Conservation (phyloP, 2,888 invertebrate species). For the Melipona bicolor region DNA sequence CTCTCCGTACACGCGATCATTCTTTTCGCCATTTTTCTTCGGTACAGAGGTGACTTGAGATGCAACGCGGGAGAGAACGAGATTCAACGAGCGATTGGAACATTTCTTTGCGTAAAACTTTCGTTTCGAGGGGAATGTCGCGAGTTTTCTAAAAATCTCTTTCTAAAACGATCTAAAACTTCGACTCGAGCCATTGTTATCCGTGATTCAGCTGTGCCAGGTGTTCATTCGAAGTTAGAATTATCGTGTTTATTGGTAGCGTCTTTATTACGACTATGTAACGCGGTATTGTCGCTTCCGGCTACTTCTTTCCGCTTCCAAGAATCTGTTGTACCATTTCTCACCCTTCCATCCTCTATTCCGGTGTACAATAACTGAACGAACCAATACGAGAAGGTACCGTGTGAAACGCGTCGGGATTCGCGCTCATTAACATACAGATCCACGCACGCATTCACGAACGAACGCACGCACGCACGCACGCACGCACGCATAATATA, state of each 20-base stretch:
- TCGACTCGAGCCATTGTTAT: constrained; percentile 23
- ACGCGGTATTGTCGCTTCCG: constrained; percentile 3
- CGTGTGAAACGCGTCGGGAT: neutral
- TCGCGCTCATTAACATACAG: neutral
- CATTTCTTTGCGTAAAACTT: neutral
- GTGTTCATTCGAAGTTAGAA: constrained; percentile 43
- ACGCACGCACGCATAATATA: neutral
- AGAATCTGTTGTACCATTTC: neutral
- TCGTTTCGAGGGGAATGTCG: neutral
- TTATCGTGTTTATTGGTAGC: constrained; percentile 5
- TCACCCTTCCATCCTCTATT: constrained; percentile 7
- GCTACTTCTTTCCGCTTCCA: constrained; percentile 20
- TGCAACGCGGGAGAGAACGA: neutral
- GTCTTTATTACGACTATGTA: constrained; percentile 4
- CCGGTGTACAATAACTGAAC: constrained; percentile 9
- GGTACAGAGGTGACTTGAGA: no score
- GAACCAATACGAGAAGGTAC: neutral
- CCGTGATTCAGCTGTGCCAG: constrained; percentile 31
- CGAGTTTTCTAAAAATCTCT: constrained; percentile 33
- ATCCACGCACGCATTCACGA: neutral
- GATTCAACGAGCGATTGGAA: neutral
- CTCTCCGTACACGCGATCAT: neutral
- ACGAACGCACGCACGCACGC: neutral
- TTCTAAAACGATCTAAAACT: no score
- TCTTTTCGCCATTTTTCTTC: neutral